phyloP scores from a whole-genome alignment of 2,888 invertebrate species.

The Capitulum mitella region DNA sequence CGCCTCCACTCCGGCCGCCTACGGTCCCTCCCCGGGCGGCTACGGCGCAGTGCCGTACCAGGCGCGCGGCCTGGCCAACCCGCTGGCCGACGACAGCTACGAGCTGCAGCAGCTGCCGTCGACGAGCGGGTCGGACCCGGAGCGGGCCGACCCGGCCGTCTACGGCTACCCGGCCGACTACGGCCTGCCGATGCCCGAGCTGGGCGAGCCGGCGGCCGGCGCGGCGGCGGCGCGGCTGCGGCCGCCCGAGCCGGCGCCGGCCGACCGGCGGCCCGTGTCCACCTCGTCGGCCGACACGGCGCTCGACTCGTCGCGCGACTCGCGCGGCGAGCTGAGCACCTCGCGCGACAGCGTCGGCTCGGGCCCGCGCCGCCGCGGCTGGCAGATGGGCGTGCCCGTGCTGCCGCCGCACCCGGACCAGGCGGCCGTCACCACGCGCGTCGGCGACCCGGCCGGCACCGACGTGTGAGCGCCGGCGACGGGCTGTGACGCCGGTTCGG shows the following conservation, averaged over 20 bases:
- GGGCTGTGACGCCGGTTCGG: no score
- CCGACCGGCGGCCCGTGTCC: not conserved
- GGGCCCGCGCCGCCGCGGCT: not conserved
- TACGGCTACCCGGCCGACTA: conserved; percentile 36
- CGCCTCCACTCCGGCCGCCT: not conserved
- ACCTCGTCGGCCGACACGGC: not conserved
- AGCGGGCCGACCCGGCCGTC: conserved; percentile 28
- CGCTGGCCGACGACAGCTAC: conserved; percentile 24
- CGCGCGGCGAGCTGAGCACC: conserved; percentile 6
- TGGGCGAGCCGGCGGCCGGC: not conserved
- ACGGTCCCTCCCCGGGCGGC: not conserved
- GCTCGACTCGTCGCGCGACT: not conserved
- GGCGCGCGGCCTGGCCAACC: not conserved
- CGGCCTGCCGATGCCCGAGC: conserved; percentile 35
- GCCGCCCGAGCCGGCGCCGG: not conserved
- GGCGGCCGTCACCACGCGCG: not conserved
- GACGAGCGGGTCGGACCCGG: not conserved
- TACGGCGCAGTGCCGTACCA: not conserved
- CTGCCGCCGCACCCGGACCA: not conserved
- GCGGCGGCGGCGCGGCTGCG: not conserved
- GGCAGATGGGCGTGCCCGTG: not conserved
- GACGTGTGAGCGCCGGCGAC: not conserved
- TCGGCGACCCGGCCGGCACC: not conserved
- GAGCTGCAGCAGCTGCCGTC: conserved; percentile 17
- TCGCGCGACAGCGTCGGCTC: not conserved